Percentiles rank a stretch among this genome's conserved stretches.
phyloP scores from a whole-genome alignment of 2,797 vertebrate species.

The Malacoctenus gilli region DNA sequence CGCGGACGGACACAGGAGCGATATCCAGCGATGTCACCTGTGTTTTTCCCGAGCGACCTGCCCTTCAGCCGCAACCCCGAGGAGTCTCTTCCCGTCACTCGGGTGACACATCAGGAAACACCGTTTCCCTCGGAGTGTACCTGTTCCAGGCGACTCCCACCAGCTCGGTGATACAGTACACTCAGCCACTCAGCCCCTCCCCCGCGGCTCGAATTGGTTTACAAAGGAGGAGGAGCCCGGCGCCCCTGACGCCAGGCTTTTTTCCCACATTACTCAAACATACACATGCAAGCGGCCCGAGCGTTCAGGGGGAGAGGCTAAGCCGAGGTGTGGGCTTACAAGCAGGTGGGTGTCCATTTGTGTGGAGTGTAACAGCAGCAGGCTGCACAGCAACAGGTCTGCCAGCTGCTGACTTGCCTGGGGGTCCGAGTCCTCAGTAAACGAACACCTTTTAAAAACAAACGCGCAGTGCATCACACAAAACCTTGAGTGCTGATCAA shows the following conservation, averaged over 20 bases:
- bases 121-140: conserved; percentile 56
- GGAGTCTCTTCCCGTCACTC: neutral
- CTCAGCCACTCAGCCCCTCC: conserved; percentile 52
- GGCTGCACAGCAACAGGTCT: conserved; percentile 46
- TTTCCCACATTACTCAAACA: conserved; percentile 70
- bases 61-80: no score
- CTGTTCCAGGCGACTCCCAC: conserved; percentile 72
- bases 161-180: conserved; percentile 53
- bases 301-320: conserved; percentile 34
- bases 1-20: no score
- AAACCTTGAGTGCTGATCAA: neutral
- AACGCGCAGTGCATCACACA: neutral
- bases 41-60: no score
- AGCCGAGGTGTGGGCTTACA: conserved; percentile 40
- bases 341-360: conserved; percentile 50
- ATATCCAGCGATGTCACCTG: no score
- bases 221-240: conserved; percentile 55
- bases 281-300: conserved; percentile 8
- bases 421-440: conserved; percentile 31
- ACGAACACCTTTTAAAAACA: conserved; percentile 35
- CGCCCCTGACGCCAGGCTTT: conserved; percentile 34
- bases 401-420: conserved; percentile 59
- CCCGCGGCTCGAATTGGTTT: conserved; percentile 49
- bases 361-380: conserved; percentile 36
- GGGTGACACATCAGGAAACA: conserved; percentile 62